Base-by-base conservation (phyloP, 1,140 invertebrate species). In the Orius insidiosus region DNA sequence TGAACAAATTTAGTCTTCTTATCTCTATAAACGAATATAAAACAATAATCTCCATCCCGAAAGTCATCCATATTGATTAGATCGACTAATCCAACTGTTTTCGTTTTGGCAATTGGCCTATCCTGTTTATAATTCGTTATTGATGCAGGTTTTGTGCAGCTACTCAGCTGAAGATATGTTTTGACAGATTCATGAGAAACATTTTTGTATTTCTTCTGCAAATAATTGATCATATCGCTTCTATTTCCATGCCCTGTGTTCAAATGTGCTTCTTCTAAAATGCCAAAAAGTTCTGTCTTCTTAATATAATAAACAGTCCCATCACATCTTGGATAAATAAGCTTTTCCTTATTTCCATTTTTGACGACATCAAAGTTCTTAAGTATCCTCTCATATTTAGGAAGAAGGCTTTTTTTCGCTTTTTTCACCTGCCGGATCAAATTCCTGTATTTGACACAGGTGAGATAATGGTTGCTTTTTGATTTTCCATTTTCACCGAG, bases 1-100 rank as follows among this genome's bases (percentile, higher is more conserved):
- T 43, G 41, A 9, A 43, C 41, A 18, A 43, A 43, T 31, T 43
- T 43, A 2, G 41, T 43, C n/a, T 18, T 43, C 10, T 30, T 43
- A 18, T 43, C 41, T 8, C 41, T 30, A 11, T 30, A 31, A 2
- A 31, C 41, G n/a, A 43, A 18, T 18, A 43, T 43, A 31, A 31
- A 43, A 43, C 31, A 30, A 16, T 43, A 43, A 30, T 43, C 41
- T 18, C n/a, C 24, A 15, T 43, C 41, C 8, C 10, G 3, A n/a
- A 18, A n/a, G 24, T 32, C 10, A n/a, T 11, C 14, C 41, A 43
- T 43, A 8, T 43, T 30, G 24, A 43, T 43, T 10, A 43, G 30
- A 30, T 43, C 41, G n/a, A 43, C 31, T n/a, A n/a, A 9, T 31
- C 31, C 18, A 5, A 30, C 18, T 2, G 41, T 43, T 15, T 30